Base-by-base conservation (phyloP, 2,888 invertebrate genomes). In the Anthrax anthrax region DNA sequence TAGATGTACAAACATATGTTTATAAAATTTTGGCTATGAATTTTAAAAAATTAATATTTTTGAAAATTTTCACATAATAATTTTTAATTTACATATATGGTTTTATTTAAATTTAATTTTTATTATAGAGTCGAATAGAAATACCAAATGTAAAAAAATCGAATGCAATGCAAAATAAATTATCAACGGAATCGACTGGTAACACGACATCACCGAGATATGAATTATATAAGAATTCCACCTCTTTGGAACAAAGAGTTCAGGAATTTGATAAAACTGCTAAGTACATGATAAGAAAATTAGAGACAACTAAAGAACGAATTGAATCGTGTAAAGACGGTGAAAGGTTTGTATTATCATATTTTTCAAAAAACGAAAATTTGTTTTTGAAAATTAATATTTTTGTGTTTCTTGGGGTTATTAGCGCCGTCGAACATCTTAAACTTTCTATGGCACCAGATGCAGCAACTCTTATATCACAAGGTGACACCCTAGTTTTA, bases 381-480 rank as follows among this genome's bases (percentile, higher is more conserved):
- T 27, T 29, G 23, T 8, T 16, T 40, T 12, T 37, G 4, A 17
- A 32, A 47, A 13, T 34, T 39, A n/a, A 34, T 32, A 32, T 39
- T 12, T 17, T 47, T 39, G 44, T 37, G 43, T 1, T 34, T 27
- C 23, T 39, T 16, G 39, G 36, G 36, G 4, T 8, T 37, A 41
- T 38, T 37, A 68, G 68, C 42, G 58, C 55, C 16, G 55, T 61
- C 46, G 68, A 69, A 50, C 64, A 68, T 50, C 53, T 69, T 12
- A 62, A 64, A 42, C 55, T 69, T 48, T 49, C 60, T 2, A 67
- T 84, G 51, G 84, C 84, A 13, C 82, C 83, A 3, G 84, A 82
- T 61, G 84, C 84, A 49, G 85, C 84, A 8, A 77, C 79, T 47
- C 69, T 84, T 32, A 84, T 86, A 52, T 84, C 84, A 17, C 78